Conservation (phyloP, 1,140 invertebrate species). For the Diabrotica undecimpunctata region DNA sequence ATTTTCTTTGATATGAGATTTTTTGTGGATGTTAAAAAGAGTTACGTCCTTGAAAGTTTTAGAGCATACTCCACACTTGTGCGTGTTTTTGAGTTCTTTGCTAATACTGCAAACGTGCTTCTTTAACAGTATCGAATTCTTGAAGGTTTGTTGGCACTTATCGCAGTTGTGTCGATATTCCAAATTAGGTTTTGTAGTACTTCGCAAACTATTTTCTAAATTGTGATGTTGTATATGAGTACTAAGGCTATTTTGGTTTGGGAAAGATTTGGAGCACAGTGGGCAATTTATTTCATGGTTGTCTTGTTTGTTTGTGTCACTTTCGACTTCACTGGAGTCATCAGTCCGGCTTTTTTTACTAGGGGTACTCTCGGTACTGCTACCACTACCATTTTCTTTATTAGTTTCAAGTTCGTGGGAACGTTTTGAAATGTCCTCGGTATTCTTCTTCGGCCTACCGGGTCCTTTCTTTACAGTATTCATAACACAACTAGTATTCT, state of each 20-base stretch:
- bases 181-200: constrained; percentile 19
- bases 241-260: constrained; percentile 56
- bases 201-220: constrained; percentile 31
- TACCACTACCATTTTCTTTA: not conserved
- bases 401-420: not conserved
- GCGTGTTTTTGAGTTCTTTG: constrained; percentile 11
- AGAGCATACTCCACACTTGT: constrained; percentile 33
- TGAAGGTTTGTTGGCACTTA: constrained; percentile 35
- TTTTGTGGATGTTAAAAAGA: constrained; percentile 36
- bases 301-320: constrained; percentile 12
- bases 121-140: constrained; percentile 37
- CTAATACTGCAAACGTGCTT: constrained; percentile 31
- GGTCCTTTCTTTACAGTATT: constrained; percentile 22
- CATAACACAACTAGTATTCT: constrained; percentile 9
- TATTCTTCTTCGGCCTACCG: constrained; percentile 30
- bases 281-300: constrained; percentile 48
- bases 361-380: constrained; percentile 9
- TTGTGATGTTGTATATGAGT: constrained; percentile 50
- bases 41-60: constrained; percentile 33
- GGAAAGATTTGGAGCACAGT: constrained; percentile 55
- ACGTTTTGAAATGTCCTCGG: not conserved
- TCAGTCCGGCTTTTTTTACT: constrained; percentile 22
- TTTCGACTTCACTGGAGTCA: constrained; percentile 20
- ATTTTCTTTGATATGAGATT: constrained; percentile 37
- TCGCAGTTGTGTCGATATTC: constrained; percentile 38